These are phyloP conservation scores for Bothrops jararaca DNA, from an alignment of 2,113 vertebrate species.

Conservation along the genomic window DNA sequence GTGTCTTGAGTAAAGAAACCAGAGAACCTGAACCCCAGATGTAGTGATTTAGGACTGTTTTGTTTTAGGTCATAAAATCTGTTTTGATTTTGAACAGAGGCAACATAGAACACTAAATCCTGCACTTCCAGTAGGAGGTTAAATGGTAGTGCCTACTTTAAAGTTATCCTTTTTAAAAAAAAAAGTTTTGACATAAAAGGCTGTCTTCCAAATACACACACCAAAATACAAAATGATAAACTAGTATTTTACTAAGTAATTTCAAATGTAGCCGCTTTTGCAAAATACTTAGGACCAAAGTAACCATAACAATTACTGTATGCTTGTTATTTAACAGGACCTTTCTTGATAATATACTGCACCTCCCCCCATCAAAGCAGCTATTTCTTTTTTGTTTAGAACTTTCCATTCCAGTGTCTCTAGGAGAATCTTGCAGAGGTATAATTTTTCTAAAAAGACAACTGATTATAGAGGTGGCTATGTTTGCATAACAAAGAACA, in stretches of 20 bases:
- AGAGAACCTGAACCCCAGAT: background rate
- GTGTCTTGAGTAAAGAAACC: slow-evolving; percentile 3
- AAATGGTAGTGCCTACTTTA: background rate
- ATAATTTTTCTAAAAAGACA: background rate
- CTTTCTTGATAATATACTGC: background rate
- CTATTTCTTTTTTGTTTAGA: background rate
- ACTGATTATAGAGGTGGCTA: slow-evolving; percentile 8
- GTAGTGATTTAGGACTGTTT: slow-evolving; percentile 8
- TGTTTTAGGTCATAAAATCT: background rate
- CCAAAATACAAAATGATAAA: background rate
- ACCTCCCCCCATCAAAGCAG: background rate
- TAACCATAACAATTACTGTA: background rate
- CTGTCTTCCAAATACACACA: background rate
- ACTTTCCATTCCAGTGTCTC: background rate
- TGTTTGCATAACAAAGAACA: background rate
- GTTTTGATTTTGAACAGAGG: slow-evolving; percentile 4
- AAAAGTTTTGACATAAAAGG: background rate
- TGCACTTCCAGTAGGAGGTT: background rate
- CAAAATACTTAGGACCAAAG: slow-evolving; percentile 7
- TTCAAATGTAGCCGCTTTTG: background rate
- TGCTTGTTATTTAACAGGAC: background rate
- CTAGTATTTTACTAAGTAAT: background rate
- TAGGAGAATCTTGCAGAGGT: background rate
- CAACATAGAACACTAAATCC: background rate
- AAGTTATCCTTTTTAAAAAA: background rate